Base-by-base conservation (phyloP, 2,113 vertebrate genomes). In the Plectropomus leopardus region DNA sequence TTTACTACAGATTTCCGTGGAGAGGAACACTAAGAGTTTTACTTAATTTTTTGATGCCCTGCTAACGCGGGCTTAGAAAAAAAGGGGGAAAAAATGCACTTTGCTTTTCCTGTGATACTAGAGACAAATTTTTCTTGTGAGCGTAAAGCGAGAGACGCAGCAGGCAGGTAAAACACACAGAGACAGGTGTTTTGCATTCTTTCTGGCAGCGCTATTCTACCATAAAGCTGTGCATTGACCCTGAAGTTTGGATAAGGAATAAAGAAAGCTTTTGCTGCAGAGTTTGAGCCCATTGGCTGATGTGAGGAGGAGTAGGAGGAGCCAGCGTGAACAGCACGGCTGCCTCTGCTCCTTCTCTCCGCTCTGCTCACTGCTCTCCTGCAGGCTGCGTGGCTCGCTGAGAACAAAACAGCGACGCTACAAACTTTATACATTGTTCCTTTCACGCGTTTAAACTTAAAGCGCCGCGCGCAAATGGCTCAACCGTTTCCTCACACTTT, bases 401-500 rank as follows among this genome's bases (percentile, higher is more conserved):
- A 32, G 1, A 13, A 44, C 15, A 3, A 2, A 23, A 45, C 16
- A n/a, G n/a, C 44, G 5, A 19, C 44, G 21, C 17, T 1, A 0
- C 24, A 2, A 57, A 64, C 50, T 82, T 55, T 66, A 4, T 55
- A 24, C 48, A 34, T 51, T 53, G 14, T 15, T 26, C 19, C 2
- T 5, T 34, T 24, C 24, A 0, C 30, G 16, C 23, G 59, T 72
- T 34, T 13, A 64, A 70, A 50, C 40, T 26, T 19, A 16, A 34
- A 57, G 13, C 50, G 4, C 40, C 28, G 30, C 17, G 5, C 13
- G 81, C 88, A 66, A 21, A 93, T 93, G 93, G 91, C 84, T 61
- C 73, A 13, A 7, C 64, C 5, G 1, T 34, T 16, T 24, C 13
- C 47, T 4, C 1, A 1, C 28, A 34, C 40, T 26, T 48, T 11